Evolutionary conservation across 2,888 invertebrate genomes (phyloP).

Genomic region (Cheilosia grossa): DNA sequence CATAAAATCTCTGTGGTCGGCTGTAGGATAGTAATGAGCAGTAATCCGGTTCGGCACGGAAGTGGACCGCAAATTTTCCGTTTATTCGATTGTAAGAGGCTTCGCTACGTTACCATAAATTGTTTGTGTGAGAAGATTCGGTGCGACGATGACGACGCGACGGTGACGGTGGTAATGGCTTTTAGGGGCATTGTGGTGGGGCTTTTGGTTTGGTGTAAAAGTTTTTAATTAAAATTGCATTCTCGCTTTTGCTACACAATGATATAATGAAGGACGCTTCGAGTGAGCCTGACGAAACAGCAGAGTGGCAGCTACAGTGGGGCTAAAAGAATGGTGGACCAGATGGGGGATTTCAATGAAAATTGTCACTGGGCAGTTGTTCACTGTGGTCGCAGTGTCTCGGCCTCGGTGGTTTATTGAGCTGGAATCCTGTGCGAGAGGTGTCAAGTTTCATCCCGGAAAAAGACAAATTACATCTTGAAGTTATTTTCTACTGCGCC

Average conservation of each 20-base stretch:
- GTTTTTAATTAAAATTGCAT: constrained; percentile 72
- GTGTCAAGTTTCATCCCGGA: no score
- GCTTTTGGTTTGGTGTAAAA: constrained; percentile 33
- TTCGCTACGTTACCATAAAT: constrained; percentile 8
- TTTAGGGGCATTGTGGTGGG: constrained; percentile 5
- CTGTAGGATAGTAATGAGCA: constrained; percentile 31
- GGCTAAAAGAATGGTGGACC: background rate
- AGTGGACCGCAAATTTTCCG: constrained; percentile 46
- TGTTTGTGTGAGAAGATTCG: background rate
- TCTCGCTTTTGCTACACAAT: constrained; percentile 60
- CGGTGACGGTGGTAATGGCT: background rate
- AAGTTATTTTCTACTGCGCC: no score
- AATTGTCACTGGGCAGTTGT: no score
- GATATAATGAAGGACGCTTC: constrained; percentile 33
- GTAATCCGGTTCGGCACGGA: constrained; percentile 23
- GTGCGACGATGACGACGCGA: background rate
- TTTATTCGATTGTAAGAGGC: constrained; percentile 54
- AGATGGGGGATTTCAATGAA: background rate
- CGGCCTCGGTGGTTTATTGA: no score
- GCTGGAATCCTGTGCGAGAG: no score
- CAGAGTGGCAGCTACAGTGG: constrained; percentile 22
- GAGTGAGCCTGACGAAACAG: constrained; percentile 33
- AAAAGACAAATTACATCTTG: no score
- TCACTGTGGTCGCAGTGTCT: no score
- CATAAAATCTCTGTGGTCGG: constrained; percentile 36